phyloP scores from a whole-genome alignment of 2,113 vertebrate genomes.

The Nymphicus hollandicus region DNA sequence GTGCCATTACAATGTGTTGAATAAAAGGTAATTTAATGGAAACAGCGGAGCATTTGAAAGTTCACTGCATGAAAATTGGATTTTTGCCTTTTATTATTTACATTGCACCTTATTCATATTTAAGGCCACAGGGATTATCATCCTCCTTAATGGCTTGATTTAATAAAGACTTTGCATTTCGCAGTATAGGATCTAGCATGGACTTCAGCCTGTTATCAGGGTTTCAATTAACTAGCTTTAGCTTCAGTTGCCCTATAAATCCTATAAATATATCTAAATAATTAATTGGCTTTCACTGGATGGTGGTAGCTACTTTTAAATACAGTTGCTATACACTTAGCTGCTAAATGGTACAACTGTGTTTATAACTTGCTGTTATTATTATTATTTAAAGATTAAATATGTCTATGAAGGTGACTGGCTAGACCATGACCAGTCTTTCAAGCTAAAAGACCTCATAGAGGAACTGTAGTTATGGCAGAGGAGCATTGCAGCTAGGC shows the following conservation, averaged over 20 bases:
- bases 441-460: neutral
- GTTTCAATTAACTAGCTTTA: conserved; percentile 47
- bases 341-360: neutral
- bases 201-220: conserved; percentile 11
- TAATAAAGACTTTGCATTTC: conserved; percentile 58
- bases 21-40: conserved; percentile 61
- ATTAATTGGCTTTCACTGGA: conserved; percentile 31
- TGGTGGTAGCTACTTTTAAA: neutral
- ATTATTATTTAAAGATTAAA: neutral
- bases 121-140: conserved; percentile 57
- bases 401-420: neutral
- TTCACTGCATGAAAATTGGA: conserved; percentile 65
- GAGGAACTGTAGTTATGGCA: neutral
- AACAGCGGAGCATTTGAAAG: conserved; percentile 34
- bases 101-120: conserved; percentile 61
- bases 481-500: neutral
- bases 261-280: conserved; percentile 56
- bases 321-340: neutral
- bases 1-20: conserved; percentile 18
- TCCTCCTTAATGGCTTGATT: conserved; percentile 58
- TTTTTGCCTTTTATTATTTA: conserved; percentile 71
- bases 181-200: neutral
- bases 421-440: neutral
- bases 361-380: neutral
- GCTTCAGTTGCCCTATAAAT: conserved; percentile 41